Evolutionary conservation across 2,888 invertebrate genomes (phyloP), one percentile per base, ranked within the genome.

Genomic region (Parnassius orleans): DNA sequence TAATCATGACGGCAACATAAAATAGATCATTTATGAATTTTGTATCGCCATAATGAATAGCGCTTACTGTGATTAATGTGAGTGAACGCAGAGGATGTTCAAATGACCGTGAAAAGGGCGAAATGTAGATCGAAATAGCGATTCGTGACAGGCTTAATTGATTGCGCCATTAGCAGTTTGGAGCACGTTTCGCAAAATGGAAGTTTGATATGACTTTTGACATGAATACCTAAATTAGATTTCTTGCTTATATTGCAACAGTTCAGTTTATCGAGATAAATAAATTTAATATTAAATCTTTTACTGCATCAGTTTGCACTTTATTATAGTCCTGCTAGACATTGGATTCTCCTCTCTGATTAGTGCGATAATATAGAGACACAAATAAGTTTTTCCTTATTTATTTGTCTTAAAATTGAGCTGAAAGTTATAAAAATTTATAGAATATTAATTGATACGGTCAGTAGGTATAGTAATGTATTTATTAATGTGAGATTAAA

Each of bases 31-130:
- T 14, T 48, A 48, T 48, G n/a, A 7, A 9, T 9, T 48, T 10
- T 48, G 48, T 48, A 61, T 47, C 52, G 47, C 14, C 15, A 19
- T 52, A 61, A 57, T 48, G 47, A 52, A 56, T 42, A 57, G 56
- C 42, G 7, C 57, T 57, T 61, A 52, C 57, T 15, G 61, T 61
- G 61, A 61, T 61, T 57, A 57, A 48, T 48, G 48, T 48, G 47
- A 15, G 42, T 41, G 46, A 43, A 48, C 42, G 46, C 41, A 47
- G 57, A 47, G 51, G 56, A 56, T 57, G 61, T 42, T 57, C 61
- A 61, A 61, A 61, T 57, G 47, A 3, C 56, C 61, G 57, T 56
- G 61, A 61, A 57, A 57, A 53, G 61, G 57, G 24, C 61, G 57
- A 19, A 53, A 61, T 19, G 19, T 57, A 57, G 53, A 48, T 61